phyloP scores from a whole-genome alignment of 2,888 invertebrate species.

The Willowsia nigromaculata region DNA sequence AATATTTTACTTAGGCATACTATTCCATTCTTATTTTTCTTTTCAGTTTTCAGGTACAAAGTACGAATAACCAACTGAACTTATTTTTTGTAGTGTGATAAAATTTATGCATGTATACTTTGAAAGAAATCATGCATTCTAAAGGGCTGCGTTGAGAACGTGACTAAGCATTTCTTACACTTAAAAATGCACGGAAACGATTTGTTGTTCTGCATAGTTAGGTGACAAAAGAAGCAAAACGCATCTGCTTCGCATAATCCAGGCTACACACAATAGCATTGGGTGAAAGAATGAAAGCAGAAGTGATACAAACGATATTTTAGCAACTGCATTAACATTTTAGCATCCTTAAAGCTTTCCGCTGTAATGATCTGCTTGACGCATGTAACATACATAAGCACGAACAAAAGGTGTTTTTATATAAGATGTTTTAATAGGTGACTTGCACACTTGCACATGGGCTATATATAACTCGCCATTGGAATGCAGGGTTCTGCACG shows the following conservation, averaged over 20 bases:
- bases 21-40: too few species aligned
- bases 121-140: background rate
- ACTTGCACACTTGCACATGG: background rate
- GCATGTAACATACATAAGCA: background rate
- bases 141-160: background rate
- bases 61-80: background rate
- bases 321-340: conserved; percentile 15
- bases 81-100: background rate
- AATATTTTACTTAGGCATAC: too few species aligned
- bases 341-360: background rate
- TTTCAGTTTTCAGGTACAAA: background rate
- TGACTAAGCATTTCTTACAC: background rate
- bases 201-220: conserved; percentile 42
- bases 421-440: background rate
- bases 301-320: background rate
- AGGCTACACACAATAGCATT: background rate
- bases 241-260: conserved; percentile 11
- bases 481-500: background rate
- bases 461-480: background rate
- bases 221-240: conserved; percentile 38
- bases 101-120: background rate
- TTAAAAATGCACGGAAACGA: background rate
- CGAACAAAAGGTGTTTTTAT: background rate
- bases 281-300: background rate
- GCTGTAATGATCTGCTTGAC: background rate